These are phyloP conservation scores for Malurus elegans DNA, from an alignment of 2,113 vertebrate species.

Conservation along the genomic window DNA sequence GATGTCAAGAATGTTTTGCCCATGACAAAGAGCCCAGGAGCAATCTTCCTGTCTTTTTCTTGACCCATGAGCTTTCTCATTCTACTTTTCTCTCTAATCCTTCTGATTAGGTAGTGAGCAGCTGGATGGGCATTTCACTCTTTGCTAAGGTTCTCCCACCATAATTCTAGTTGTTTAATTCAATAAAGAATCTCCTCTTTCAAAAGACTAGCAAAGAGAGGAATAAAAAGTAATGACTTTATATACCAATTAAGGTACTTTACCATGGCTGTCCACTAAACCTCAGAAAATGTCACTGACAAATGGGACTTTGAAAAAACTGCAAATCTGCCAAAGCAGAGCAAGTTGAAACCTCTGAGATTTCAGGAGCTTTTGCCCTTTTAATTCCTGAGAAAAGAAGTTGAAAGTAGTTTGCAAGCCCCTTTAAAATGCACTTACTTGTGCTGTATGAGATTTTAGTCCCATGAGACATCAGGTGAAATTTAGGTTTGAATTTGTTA, in stretches of 20 bases:
- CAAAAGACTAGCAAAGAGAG: not conserved
- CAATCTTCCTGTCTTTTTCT: not conserved
- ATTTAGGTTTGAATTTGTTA: not conserved
- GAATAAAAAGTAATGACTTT: not conserved
- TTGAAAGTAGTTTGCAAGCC: not conserved
- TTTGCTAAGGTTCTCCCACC: not conserved
- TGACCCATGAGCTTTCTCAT: not conserved
- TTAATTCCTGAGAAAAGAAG: not conserved
- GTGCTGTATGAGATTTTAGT: not conserved
- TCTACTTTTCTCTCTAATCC: not conserved
- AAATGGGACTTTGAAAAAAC: not conserved
- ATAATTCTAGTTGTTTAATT: not conserved
- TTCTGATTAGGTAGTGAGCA: not conserved
- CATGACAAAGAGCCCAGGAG: not conserved
- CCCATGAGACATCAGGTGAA: not conserved
- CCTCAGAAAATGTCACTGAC: not conserved
- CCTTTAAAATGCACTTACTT: not conserved
- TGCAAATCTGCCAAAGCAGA: not conserved
- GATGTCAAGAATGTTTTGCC: not conserved
- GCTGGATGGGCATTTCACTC: not conserved
- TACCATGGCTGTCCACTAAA: not conserved
- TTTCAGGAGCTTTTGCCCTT: not conserved
- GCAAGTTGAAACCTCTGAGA: not conserved
- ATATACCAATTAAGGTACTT: not conserved
- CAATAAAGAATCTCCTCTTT: not conserved